Evolutionary conservation across 2,888 invertebrate species (phyloP).

Genomic region (Drosophila rubida): DNA sequence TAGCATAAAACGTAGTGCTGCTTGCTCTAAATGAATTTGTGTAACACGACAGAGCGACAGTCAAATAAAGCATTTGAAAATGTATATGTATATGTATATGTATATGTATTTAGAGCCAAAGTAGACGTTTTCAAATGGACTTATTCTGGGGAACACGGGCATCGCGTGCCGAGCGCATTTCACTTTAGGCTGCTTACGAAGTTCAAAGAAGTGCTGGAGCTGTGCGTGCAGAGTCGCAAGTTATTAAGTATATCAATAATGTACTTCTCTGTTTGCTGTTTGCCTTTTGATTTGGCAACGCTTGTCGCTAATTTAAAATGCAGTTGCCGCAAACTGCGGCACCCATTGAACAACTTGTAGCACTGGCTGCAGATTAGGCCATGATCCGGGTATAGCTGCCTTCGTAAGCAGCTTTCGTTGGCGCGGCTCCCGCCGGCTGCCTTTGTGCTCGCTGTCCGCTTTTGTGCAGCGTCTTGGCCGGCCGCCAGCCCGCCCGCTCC

Average conservation of each 20-base stretch:
- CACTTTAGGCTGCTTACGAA: not conserved
- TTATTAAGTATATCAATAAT: not conserved
- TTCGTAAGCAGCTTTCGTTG: slow-evolving; percentile 30
- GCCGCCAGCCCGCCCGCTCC: no score
- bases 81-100: no score
- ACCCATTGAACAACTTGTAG: slow-evolving; percentile 28
- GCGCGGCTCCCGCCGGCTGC: slow-evolving; percentile 6
- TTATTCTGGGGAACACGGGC: not conserved
- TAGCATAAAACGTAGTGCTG: no score
- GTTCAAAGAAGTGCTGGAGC: not conserved
- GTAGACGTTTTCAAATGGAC: not conserved
- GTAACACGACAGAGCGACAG: no score
- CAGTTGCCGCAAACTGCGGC: not conserved
- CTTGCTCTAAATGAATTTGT: no score
- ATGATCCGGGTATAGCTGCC: slow-evolving; percentile 5
- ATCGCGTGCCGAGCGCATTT: not conserved
- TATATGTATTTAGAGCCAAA: no score
- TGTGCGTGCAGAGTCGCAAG: not conserved
- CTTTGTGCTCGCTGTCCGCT: slow-evolving; percentile 14
- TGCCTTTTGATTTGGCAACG: not conserved
- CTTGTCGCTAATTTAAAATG: slow-evolving; percentile 17
- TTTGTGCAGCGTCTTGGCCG: slow-evolving; percentile 14
- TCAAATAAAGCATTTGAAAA: no score
- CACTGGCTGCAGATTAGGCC: slow-evolving; percentile 22
- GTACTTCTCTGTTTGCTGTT: not conserved